phyloP scores from a whole-genome alignment of 2,888 invertebrate genomes.

The Autographa gamma region DNA sequence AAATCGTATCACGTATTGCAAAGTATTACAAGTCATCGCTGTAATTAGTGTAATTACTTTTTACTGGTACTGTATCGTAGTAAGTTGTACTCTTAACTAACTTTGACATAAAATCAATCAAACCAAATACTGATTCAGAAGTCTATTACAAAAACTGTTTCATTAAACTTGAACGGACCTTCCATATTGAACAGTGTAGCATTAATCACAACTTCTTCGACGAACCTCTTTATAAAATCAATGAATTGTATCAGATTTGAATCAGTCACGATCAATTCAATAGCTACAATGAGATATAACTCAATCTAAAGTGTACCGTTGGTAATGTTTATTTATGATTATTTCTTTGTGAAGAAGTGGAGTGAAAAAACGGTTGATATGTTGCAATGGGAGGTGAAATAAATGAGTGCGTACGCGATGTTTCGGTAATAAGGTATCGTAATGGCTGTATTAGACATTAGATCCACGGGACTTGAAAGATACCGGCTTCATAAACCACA shows the following conservation, averaged over 20 bases:
- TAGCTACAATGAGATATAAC: constrained; percentile 76
- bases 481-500: constrained; percentile 5
- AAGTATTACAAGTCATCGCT: neutral
- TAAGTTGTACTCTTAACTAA: constrained; percentile 12
- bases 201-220: constrained; percentile 71
- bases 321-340: constrained; percentile 73
- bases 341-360: constrained; percentile 54
- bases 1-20: neutral
- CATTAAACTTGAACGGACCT: constrained; percentile 49
- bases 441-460: constrained; percentile 40
- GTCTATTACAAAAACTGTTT: constrained; percentile 46
- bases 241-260: constrained; percentile 76
- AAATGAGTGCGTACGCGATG: constrained; percentile 30
- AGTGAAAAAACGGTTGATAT: constrained; percentile 45
- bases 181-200: constrained; percentile 59
- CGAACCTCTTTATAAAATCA: constrained; percentile 69
- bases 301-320: constrained; percentile 75
- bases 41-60: no score
- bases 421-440: constrained; percentile 35
- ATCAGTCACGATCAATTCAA: constrained; percentile 72
- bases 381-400: constrained; percentile 46
- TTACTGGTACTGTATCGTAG: neutral
- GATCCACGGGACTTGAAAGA: constrained; percentile 24
- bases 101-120: constrained; percentile 38
- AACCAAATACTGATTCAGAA: constrained; percentile 43